Base-by-base conservation (phyloP, 53 echinoderm and acorn worm genomes). In the Patiria pectinifera region DNA sequence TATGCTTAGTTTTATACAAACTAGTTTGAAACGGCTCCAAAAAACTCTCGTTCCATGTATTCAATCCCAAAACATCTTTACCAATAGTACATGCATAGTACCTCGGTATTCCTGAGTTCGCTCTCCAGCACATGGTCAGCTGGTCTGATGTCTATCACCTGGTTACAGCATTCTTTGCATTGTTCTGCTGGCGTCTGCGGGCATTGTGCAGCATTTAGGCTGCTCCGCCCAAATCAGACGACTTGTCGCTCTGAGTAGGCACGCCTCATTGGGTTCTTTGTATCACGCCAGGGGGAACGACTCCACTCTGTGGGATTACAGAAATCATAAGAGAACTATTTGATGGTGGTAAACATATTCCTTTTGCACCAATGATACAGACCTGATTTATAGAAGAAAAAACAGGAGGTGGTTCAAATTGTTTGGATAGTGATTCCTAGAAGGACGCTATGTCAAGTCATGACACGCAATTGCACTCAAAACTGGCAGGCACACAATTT, bases 201-300 rank as follows among this genome's bases (percentile, higher is more conserved):
- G 44, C 85, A 85, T 63, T 85, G 85, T 85, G 11, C 45, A 35
- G 85, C 45, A 66, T 85, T 85, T 69, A 70, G 35, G 45, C 70
- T 9, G n/a, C 85, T 85, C 85, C 85, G 85, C 85, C 85, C 69
- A 44, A 69, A 85, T 85, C 85, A 85, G 85, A 85, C 85, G 45
- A 66, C 85, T 85, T 85, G 85, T 85, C 85, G 44, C 16, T 85
- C 46, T 21, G 69, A 85, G 85, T 62, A 14, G 69, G 69, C 46
- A 85, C 43, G 85, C 60, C 44, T 85, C 85, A 85, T 85, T 85
- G 45, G 69, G 44, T 35, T 60, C 69, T 66, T 85, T 85, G 85
- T 85, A 74, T 24, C 26, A 13, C 8, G 25, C 59, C 2, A 25
- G 35, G 83, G 59, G 6, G 18, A 18, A 66, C 43, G 69, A 16